These are phyloP conservation scores for Alentia gelatinosa DNA, from an alignment of 2,888 invertebrate species.

Conservation along the genomic window DNA sequence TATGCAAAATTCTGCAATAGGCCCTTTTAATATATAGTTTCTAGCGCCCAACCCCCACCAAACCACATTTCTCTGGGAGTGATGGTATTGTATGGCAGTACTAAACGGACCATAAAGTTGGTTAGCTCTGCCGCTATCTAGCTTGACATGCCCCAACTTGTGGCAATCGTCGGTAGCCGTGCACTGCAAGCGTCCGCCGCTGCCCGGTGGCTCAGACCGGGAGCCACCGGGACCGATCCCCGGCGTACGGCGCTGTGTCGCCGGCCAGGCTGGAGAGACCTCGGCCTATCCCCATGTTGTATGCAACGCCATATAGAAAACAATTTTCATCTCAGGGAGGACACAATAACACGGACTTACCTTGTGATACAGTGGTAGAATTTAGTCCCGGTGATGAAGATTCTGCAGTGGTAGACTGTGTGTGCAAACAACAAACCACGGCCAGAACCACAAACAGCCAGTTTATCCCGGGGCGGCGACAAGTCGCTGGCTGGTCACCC, in stretches of 20 bases:
- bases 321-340: too few relatives aligned
- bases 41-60: too few relatives aligned
- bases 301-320: too few relatives aligned
- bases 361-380: neutral
- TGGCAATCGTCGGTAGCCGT: neutral
- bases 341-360: neutral
- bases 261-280: too few relatives aligned
- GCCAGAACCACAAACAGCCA: neutral
- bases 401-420: neutral
- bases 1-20: too few relatives aligned
- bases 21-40: too few relatives aligned
- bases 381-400: neutral
- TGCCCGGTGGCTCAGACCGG: neutral
- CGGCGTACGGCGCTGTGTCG: neutral
- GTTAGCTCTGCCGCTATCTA: neutral
- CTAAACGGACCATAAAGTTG: too few relatives aligned
- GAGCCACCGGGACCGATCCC: neutral
- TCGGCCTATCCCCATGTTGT: too few relatives aligned
- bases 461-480: neutral
- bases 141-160: neutral
- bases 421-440: neutral
- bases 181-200: neutral
- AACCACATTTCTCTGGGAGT: too few relatives aligned
- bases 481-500: neutral
- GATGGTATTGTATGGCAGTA: too few relatives aligned